These are phyloP conservation scores for Dichetophora obliterata DNA, from an alignment of 2,888 invertebrate genomes.

Conservation along the genomic window DNA sequence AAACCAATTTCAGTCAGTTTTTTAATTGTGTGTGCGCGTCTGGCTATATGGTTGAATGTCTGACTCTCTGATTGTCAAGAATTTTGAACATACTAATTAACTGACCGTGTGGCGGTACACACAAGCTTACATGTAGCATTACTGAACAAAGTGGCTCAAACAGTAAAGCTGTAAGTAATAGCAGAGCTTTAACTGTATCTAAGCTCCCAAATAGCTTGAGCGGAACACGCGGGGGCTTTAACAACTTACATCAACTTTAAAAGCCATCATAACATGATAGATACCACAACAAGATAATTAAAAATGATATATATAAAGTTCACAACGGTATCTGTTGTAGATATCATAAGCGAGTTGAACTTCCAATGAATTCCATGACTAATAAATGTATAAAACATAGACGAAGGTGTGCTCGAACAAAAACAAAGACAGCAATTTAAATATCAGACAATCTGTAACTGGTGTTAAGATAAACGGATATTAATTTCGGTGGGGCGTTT, in stretches of 20 bases:
- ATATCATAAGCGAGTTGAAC: not conserved
- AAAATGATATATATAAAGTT: slow-evolving; percentile 13
- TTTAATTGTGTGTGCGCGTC: not conserved
- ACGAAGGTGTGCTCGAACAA: not conserved
- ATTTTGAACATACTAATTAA: slow-evolving; percentile 18
- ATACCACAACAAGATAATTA: not conserved
- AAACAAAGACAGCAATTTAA: not conserved
- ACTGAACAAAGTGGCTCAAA: not conserved
- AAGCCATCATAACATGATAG: no score
- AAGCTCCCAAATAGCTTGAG: no score
- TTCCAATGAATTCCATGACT: not conserved
- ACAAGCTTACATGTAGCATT: not conserved
- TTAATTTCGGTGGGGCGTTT: no score
- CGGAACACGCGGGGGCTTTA: no score
- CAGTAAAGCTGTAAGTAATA: not conserved
- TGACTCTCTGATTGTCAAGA: not conserved
- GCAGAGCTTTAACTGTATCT: no score
- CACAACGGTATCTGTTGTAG: slow-evolving; percentile 28
- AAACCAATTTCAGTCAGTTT: not conserved
- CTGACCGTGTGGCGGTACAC: not conserved
- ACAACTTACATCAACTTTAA: no score
- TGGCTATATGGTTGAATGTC: not conserved
- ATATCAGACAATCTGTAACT: no score
- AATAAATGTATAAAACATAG: not conserved
- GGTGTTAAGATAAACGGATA: no score